These are phyloP conservation scores for Isotomurus palustris DNA, from an alignment of 2,888 invertebrate genomes.

Conservation along the genomic window DNA sequence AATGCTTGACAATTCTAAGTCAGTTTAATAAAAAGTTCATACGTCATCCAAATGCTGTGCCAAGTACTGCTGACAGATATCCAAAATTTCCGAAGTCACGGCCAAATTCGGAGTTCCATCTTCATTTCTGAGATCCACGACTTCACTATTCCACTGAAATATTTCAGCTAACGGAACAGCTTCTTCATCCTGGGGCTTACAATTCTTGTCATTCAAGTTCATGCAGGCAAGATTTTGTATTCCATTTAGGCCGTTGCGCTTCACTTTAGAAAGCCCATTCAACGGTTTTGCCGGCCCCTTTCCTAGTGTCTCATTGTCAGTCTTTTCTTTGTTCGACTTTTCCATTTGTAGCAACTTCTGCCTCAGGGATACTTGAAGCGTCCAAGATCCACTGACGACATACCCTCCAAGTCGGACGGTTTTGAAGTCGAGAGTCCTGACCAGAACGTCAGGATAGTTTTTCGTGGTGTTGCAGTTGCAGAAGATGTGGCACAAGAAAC, in stretches of 20 bases:
- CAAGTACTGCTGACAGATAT: constrained; percentile 11
- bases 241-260: background rate
- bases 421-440: constrained; percentile 16
- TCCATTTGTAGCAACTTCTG: background rate
- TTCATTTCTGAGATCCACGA: background rate
- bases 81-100: constrained; percentile 1
- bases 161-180: background rate
- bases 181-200: background rate
- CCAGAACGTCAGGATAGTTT: constrained; percentile 15
- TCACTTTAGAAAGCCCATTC: too few relatives aligned
- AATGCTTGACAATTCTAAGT: background rate
- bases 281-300: background rate
- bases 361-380: background rate
- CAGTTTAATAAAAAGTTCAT: background rate
- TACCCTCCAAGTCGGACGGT: constrained; percentile 14
- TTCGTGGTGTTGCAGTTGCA: constrained; percentile 15
- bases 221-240: background rate
- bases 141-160: background rate
- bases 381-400: constrained; percentile 9
- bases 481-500: constrained; percentile 8
- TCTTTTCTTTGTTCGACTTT: background rate
- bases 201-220: background rate
- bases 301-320: background rate
- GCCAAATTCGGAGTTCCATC: constrained; percentile 13
- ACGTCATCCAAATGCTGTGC: constrained; percentile 24